Base-by-base conservation (phyloP, 2,888 invertebrate genomes). In the Antitype chi region DNA sequence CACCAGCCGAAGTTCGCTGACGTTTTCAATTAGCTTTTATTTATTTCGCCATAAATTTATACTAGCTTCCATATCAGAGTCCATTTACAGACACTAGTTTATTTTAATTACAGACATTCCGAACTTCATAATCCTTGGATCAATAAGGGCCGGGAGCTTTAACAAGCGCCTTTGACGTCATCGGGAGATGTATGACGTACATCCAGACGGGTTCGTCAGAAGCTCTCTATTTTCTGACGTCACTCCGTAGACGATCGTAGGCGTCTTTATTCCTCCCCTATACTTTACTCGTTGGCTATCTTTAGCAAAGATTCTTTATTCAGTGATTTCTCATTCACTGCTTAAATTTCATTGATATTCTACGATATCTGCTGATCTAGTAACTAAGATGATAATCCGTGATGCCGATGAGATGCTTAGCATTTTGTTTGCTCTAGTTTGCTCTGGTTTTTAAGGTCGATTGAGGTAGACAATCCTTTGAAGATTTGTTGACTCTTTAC, bases 141-240 rank as follows among this genome's bases (percentile, higher is more conserved):
- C 70, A 75, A 71, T 75, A 80, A 79, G 53, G 53, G 49, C 25
- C 38, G 60, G 70, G 32, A 64, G 71, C 49, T 70, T 57, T 52
- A 71, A 60, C 32, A 3, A 55, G 66, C 63, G 57, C 17, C 72
- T 78, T 63, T 86, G 77, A 86, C 87, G 86, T 87, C 85, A 85
- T 57, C 6, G 73, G 32, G 64, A 62, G 62, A 49, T 74, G 63
- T 62, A n/a, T 82, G 87, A 85, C 87, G 87, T 83, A 74, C 59
- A 38, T 66, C 8, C 53, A 67, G 63, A 63, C 71, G 52, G 67
- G 64, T 70, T 74, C 17, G 60, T 57, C 60, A 68, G 67, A 32
- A 71, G 68, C 57, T 63, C 20, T 49, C 63, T 68, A 52, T 64
- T 53, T 25, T 53, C 59, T 74, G 81, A 85, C 82, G 85, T 81